phyloP scores from a whole-genome alignment of 2,888 invertebrate genomes.

The Selenia dentaria region DNA sequence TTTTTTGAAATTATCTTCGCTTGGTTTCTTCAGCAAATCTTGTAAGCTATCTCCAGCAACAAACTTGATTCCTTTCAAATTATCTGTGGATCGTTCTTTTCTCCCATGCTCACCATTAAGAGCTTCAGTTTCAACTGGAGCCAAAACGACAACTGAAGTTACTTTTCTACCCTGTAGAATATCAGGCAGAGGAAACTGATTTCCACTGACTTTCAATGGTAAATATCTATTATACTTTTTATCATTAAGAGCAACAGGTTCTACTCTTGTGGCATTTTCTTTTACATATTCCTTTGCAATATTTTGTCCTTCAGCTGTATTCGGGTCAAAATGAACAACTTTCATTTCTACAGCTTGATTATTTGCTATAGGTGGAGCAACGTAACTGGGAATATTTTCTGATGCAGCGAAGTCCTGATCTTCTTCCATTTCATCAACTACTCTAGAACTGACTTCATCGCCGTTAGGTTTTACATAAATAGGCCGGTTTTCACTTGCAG shows the following conservation, averaged over 20 bases:
- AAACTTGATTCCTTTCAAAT: slow-evolving; percentile 88
- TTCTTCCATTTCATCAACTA: slow-evolving; percentile 73
- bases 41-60: slow-evolving; percentile 91
- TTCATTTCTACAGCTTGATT: slow-evolving; percentile 91
- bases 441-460: slow-evolving; percentile 78
- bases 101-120: slow-evolving; percentile 75
- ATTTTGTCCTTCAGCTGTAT: slow-evolving; percentile 88
- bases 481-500: slow-evolving; percentile 88
- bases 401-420: slow-evolving; percentile 85
- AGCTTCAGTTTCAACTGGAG: slow-evolving; percentile 91
- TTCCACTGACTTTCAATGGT: slow-evolving; percentile 93
- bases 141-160: slow-evolving; percentile 93
- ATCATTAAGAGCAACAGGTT: slow-evolving; percentile 90
- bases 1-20: slow-evolving; percentile 90
- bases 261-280: slow-evolving; percentile 89
- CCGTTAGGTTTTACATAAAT: slow-evolving; percentile 87
- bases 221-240: slow-evolving; percentile 93
- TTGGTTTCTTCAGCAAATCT: slow-evolving; percentile 89
- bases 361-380: slow-evolving; percentile 53
- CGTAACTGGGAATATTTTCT: slow-evolving; percentile 72
- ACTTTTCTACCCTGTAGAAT: slow-evolving; percentile 90
- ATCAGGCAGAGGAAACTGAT: slow-evolving; percentile 93
- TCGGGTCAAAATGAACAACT: slow-evolving; percentile 92
- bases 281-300: slow-evolving; percentile 89
- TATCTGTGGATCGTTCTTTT: slow-evolving; percentile 80